Conservation (phyloP, 2,888 invertebrate genomes). For the Bombylius discolor region DNA sequence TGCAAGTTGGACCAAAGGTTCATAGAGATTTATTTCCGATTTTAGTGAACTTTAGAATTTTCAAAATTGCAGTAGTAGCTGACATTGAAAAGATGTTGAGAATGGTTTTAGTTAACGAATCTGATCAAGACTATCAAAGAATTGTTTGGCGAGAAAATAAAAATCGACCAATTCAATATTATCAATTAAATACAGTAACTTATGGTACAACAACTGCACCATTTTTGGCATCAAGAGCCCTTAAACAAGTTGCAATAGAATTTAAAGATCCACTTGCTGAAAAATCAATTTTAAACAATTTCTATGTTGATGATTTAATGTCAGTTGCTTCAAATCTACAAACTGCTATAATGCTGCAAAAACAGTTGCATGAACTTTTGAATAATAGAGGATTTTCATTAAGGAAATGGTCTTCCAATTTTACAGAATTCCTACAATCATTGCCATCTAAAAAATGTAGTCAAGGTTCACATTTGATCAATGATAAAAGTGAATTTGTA, state of each 20-base stretch:
- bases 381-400: not conserved
- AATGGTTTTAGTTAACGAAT: constrained; percentile 44
- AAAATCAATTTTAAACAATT: not conserved
- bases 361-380: not conserved
- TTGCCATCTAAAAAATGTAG: too few species aligned
- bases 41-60: not conserved
- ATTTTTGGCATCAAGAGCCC: not conserved
- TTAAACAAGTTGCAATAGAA: too few species aligned
- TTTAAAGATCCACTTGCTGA: too few species aligned
- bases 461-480: not conserved
- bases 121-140: constrained; percentile 62
- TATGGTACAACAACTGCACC: not conserved
- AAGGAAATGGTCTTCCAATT: not conserved
- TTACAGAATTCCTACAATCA: too few species aligned
- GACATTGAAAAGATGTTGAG: too few species aligned
- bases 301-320: constrained; percentile 11
- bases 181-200: not conserved
- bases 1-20: not conserved
- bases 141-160: not conserved
- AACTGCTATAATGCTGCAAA: not conserved
- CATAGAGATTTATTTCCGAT: not conserved
- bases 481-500: not conserved
- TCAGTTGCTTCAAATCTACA: not conserved
- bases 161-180: not conserved
- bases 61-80: too few species aligned